phyloP scores from a whole-genome alignment of 1,140 invertebrate species.

The Heliconius congener region DNA sequence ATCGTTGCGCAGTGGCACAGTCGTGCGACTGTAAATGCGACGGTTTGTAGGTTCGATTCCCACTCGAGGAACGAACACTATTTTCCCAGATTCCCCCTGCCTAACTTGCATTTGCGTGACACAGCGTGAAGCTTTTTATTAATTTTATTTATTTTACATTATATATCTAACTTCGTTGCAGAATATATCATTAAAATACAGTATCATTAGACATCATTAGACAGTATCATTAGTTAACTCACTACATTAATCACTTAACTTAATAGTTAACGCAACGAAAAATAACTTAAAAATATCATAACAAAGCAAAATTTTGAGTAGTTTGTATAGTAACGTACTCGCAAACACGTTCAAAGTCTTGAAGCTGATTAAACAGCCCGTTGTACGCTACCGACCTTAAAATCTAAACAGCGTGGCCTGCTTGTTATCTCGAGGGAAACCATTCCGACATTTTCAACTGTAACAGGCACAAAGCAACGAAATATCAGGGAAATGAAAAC shows the following conservation, averaged over 20 bases:
- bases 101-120: no score
- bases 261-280: not conserved
- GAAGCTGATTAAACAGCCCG: constrained; percentile 16
- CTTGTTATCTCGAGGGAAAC: constrained; percentile 63
- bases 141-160: no score
- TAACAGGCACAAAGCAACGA: constrained; percentile 43
- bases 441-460: constrained; percentile 49
- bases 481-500: constrained; percentile 54
- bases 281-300: not conserved
- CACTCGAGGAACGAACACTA: no score
- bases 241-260: no score
- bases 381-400: constrained; percentile 20
- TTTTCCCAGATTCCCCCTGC: no score
- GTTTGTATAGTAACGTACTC: not conserved
- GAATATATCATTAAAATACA: not conserved
- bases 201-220: not conserved
- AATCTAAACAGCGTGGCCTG: constrained; percentile 48
- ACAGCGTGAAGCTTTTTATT: no score
- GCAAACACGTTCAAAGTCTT: not conserved
- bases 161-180: no score
- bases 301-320: not conserved
- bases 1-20: no score
- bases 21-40: no score
- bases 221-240: not conserved
- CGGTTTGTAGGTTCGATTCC: no score